Conservation (phyloP, 2,113 vertebrate genomes). For the Aegotheles bennettii region DNA sequence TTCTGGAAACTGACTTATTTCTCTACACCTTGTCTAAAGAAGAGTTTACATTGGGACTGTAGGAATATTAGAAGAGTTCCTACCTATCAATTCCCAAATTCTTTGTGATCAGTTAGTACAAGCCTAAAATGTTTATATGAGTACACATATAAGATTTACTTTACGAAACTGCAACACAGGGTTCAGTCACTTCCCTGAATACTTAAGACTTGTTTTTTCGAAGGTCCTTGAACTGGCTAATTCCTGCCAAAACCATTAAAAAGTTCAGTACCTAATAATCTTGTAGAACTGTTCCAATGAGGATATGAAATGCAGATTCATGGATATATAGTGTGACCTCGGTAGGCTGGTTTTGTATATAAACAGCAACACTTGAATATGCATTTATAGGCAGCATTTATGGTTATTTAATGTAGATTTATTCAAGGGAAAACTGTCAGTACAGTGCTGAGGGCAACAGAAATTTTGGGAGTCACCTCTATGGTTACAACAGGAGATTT, state of each 20-base stretch:
- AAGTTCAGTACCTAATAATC: neutral
- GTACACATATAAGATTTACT: neutral
- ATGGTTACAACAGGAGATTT: neutral
- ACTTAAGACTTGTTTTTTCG: neutral
- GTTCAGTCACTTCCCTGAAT: fast-evolving
- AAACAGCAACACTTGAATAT: neutral
- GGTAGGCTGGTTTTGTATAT: neutral
- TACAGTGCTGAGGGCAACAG: neutral
- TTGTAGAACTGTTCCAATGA: neutral
- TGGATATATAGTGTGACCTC: neutral
- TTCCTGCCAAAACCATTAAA: neutral
- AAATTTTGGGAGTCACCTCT: neutral
- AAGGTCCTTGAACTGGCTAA: neutral
- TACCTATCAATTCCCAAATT: neutral
- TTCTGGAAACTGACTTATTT: neutral
- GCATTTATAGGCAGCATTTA: neutral
- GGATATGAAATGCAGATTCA: neutral
- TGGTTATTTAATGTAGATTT: neutral
- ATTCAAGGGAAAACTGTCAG: neutral
- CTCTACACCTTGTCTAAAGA: neutral
- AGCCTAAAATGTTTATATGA: neutral
- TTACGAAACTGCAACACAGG: neutral
- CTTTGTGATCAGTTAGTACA: fast-evolving
- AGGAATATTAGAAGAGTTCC: neutral
- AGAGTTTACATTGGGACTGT: neutral